Evolutionary conservation across 2,888 invertebrate genomes (phyloP).

Genomic region (Pyrocoelia pectoralis): DNA sequence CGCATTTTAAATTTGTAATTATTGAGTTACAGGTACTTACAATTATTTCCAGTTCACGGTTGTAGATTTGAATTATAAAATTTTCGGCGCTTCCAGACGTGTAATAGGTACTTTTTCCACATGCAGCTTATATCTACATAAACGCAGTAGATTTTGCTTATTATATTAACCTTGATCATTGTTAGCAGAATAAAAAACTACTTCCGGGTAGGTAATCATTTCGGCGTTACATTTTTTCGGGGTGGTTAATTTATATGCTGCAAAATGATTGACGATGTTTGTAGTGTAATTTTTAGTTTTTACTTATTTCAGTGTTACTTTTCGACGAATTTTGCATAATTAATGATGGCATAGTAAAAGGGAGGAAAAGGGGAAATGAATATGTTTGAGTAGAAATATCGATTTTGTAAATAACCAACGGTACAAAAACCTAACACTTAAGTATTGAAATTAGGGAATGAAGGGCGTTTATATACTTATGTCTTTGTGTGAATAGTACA

Average conservation of each 20-base stretch:
- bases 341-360: too few species aligned
- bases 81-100: too few species aligned
- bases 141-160: not conserved
- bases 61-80: too few species aligned
- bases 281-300: not conserved
- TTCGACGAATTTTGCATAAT: too few species aligned
- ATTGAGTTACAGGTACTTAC: too few species aligned
- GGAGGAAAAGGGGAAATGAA: not conserved
- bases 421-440: too few species aligned
- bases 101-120: not conserved
- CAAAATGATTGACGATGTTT: not conserved
- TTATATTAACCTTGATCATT: not conserved
- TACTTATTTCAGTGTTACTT: not conserved
- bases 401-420: not conserved
- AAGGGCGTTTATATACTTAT: not conserved
- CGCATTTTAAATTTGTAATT: not conserved
- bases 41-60: too few species aligned
- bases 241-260: not conserved
- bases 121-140: not conserved
- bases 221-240: not conserved
- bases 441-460: not conserved
- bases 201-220: conserved; percentile 1
- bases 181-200: not conserved
- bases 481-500: not conserved
- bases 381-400: not conserved